Evolutionary conservation across 2,113 vertebrate species (phyloP).

Genomic region (Sinocyclocheilus grahami): DNA sequence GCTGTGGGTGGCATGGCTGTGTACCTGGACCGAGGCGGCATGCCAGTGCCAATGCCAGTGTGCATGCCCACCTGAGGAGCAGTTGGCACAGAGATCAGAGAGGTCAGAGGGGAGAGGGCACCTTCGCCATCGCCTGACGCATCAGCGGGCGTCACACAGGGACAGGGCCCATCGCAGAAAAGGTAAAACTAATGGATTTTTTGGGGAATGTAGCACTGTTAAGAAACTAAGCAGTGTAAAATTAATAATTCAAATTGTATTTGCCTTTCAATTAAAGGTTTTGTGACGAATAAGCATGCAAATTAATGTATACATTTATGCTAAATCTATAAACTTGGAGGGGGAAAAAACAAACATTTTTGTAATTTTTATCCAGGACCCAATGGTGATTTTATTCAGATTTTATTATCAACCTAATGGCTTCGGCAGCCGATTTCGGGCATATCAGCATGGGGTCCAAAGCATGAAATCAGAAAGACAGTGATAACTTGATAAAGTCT

Average conservation of each 20-base stretch:
- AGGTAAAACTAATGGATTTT: conserved; percentile 64
- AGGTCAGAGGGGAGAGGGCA: conserved; percentile 62
- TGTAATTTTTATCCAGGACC: background rate
- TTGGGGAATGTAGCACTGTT: background rate
- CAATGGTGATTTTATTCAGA: background rate
- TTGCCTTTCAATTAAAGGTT: background rate
- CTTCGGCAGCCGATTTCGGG: conserved; percentile 3
- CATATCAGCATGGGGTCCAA: conserved; percentile 33
- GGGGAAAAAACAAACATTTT: no score
- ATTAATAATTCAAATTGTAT: background rate
- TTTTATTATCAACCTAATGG: background rate
- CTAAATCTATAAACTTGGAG: no score
- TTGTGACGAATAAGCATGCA: background rate
- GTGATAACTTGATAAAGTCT: conserved; percentile 47
- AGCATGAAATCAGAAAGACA: conserved; percentile 53
- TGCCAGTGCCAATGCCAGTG: conserved; percentile 70
- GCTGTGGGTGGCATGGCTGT: conserved; percentile 65
- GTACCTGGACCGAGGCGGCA: conserved; percentile 65
- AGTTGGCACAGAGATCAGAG: conserved; percentile 55
- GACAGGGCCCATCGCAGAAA: conserved; percentile 66
- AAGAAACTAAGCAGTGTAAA: background rate
- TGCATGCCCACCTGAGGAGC: conserved; percentile 59
- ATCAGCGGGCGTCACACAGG: conserved; percentile 59
- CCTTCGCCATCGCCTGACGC: conserved; percentile 58
- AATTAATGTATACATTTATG: background rate